phyloP scores from a whole-genome alignment of 64 coral and sea anemone species.

The Actinia equina region DNA sequence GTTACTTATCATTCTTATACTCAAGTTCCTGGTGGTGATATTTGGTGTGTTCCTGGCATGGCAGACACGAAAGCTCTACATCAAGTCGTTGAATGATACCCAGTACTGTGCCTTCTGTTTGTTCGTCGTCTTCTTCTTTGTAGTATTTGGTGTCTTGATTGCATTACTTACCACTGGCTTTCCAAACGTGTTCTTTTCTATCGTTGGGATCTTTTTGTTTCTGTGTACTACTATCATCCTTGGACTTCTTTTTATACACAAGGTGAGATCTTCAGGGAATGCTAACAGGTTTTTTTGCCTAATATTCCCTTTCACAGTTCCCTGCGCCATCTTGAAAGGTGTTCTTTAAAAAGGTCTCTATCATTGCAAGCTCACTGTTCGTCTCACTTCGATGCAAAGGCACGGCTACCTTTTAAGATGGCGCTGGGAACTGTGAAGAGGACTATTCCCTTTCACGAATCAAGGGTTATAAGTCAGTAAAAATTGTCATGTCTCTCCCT shows the following conservation, averaged over 20 bases:
- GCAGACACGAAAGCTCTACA: constrained; percentile 80
- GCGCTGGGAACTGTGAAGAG: no score
- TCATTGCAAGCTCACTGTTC: no score
- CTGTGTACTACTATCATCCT: constrained; percentile 71
- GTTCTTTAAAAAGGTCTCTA: no score
- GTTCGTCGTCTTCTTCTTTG: constrained; percentile 44
- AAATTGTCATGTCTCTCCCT: no score
- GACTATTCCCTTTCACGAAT: no score
- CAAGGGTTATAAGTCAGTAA: no score
- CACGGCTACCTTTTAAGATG: no score
- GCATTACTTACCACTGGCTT: constrained; percentile 35
- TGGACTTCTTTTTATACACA: constrained; percentile 57
- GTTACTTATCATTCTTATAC: constrained; percentile 44
- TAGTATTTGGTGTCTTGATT: constrained; percentile 32
- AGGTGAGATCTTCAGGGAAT: constrained; percentile 35
- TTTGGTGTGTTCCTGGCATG: constrained; percentile 76
- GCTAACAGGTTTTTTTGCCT: no score
- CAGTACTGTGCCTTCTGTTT: constrained; percentile 76
- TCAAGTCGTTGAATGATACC: constrained; percentile 69
- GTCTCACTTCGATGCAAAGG: no score
- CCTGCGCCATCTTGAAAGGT: no score
- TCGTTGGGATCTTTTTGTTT: constrained; percentile 44
- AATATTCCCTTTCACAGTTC: no score
- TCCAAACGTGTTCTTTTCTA: constrained; percentile 63
- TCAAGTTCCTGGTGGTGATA: constrained; percentile 49